A percentile compares a stretch with the other conserved stretches of the same genome.
Conservation (phyloP, 92 coral and sea anemone species). For the Phymanthus crucifer region DNA sequence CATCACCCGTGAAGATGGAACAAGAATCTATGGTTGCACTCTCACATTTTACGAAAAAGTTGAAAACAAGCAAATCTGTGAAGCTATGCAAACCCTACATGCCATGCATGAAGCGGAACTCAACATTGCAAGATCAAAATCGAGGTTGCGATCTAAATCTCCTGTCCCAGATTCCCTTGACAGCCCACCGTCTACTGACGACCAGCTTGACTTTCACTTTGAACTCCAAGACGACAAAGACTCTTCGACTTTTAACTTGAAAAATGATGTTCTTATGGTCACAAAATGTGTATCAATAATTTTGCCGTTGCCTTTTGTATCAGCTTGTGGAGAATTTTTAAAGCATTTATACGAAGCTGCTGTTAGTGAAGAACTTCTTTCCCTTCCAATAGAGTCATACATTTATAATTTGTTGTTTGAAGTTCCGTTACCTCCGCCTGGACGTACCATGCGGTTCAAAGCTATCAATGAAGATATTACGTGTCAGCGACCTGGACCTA, state of each 20-base stretch:
- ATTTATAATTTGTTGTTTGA: slow-evolving; percentile 87
- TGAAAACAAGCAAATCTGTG: slow-evolving; percentile 72
- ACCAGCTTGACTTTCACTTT: slow-evolving; percentile 22
- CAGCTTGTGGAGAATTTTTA: slow-evolving; percentile 74
- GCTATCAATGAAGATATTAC: slow-evolving; percentile 63
- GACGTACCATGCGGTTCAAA: slow-evolving; percentile 90
- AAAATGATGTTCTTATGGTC: slow-evolving; percentile 71
- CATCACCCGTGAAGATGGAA: slow-evolving; percentile 96
- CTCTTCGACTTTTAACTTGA: slow-evolving; percentile 57
- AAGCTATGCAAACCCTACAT: slow-evolving; percentile 89
- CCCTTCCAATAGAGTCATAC: slow-evolving; percentile 82
- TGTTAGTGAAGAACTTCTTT: slow-evolving; percentile 50
- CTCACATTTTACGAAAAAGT: slow-evolving; percentile 86
- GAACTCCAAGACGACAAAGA: slow-evolving; percentile 47
- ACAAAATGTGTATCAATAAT: slow-evolving; percentile 85
- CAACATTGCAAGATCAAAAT: slow-evolving; percentile 61
- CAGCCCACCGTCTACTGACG: slow-evolving; percentile 28
- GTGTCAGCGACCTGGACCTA: slow-evolving; percentile 92
- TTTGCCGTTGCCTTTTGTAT: slow-evolving; percentile 83
- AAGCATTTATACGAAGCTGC: slow-evolving; percentile 72
- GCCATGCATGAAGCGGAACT: slow-evolving; percentile 93
- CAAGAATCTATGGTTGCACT: slow-evolving; percentile 87
- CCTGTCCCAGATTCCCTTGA: slow-evolving; percentile 58
- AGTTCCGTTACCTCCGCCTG: slow-evolving; percentile 97
- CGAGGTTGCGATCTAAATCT: slow-evolving; percentile 67